A percentile compares a stretch with the other conserved stretches of the same genome.
phyloP scores from a whole-genome alignment of 2,113 vertebrate species.

The Callipepla squamata region DNA sequence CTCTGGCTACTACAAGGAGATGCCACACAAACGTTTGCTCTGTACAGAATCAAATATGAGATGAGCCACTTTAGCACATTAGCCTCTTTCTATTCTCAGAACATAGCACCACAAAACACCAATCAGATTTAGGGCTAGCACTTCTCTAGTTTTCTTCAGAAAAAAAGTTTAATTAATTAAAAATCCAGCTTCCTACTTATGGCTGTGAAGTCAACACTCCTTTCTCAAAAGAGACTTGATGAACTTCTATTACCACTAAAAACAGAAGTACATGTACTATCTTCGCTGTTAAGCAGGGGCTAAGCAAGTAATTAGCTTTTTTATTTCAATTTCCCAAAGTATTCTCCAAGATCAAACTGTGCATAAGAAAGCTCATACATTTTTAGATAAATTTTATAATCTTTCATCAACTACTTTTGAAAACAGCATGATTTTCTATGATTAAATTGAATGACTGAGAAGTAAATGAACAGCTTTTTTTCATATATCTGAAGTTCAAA shows the following conservation, averaged over 20 bases:
- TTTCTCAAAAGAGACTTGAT: background rate
- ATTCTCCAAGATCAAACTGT: background rate
- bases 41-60: background rate
- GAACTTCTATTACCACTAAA: background rate
- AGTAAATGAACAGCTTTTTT: background rate
- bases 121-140: background rate
- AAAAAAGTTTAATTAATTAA: background rate
- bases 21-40: background rate
- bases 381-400: background rate
- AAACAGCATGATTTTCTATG: background rate
- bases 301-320: background rate
- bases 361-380: background rate
- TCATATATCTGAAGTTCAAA: background rate
- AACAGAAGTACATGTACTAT: background rate
- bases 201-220: background rate
- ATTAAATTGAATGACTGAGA: background rate
- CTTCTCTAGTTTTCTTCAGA: background rate
- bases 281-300: background rate
- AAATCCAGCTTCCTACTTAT: background rate
- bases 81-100: background rate
- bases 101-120: background rate
- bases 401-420: conserved; percentile 3
- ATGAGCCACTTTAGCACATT: background rate
- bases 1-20: background rate
- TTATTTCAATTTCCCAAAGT: conserved; percentile 1